Percentiles rank a stretch among this genome's conserved stretches.
Evolutionary conservation across 2,888 invertebrate genomes (phyloP).

Genomic region (Campoplex capitator): DNA sequence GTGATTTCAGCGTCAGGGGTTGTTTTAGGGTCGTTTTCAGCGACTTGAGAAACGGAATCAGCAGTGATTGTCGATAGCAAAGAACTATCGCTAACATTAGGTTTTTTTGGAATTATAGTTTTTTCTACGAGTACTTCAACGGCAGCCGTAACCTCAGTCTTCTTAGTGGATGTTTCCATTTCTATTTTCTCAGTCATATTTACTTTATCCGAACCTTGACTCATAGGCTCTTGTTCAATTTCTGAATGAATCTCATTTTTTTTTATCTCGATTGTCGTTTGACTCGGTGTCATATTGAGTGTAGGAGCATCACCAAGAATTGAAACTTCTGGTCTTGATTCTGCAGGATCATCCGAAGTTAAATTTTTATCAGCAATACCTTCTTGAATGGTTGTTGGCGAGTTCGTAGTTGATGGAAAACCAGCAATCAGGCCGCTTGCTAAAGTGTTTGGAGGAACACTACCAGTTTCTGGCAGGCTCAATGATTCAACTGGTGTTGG

Average conservation of each 20-base stretch:
- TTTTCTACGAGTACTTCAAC: constrained; percentile 8
- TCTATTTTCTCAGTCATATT: constrained; percentile 18
- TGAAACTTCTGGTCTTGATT: constrained; percentile 41
- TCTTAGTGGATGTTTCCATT: constrained; percentile 28
- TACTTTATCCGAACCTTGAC: not conserved
- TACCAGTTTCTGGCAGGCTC: constrained; percentile 70
- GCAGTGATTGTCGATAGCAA: constrained; percentile 3
- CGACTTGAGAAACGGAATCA: not conserved
- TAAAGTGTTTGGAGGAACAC: constrained; percentile 67
- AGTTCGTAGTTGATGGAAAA: constrained; percentile 69
- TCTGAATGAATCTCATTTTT: constrained; percentile 17
- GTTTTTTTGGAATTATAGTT: constrained; percentile 11
- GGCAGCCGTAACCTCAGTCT: not conserved
- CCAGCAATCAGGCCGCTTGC: constrained; percentile 80
- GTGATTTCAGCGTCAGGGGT: constrained; percentile 18
- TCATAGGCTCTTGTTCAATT: not conserved
- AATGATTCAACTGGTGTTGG: constrained; percentile 63
- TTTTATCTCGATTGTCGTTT: not conserved
- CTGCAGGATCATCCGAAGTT: constrained; percentile 22
- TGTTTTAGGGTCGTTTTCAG: constrained; percentile 24
- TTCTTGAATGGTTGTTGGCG: constrained; percentile 21
- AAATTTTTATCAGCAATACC: not conserved
- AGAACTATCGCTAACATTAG: constrained; percentile 1
- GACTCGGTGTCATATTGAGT: constrained; percentile 17
- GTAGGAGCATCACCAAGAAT: constrained; percentile 17